phyloP scores from a whole-genome alignment of 2,113 vertebrate species.

The Hystrix cristata region DNA sequence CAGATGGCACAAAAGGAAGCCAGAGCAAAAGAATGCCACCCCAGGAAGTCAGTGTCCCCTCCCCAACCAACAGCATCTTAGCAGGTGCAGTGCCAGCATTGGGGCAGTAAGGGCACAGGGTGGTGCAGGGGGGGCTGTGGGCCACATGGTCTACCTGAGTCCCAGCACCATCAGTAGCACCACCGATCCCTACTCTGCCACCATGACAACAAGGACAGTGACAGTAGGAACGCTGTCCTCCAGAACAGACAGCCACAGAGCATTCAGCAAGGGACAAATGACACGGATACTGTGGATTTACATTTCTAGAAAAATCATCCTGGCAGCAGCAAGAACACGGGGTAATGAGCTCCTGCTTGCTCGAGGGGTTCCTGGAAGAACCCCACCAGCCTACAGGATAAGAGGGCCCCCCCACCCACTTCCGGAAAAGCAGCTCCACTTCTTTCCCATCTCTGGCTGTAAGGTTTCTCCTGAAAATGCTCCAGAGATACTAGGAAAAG shows the following conservation, averaged over 20 bases:
- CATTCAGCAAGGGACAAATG: background rate
- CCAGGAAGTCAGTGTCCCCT: background rate
- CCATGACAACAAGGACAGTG: background rate
- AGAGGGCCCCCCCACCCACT: background rate
- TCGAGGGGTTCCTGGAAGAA: background rate
- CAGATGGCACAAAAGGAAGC: background rate
- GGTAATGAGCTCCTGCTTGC: background rate
- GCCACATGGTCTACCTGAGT: background rate
- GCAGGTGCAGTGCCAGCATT: background rate
- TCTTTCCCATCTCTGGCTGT: background rate
- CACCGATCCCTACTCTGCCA: background rate
- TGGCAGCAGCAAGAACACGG: background rate
- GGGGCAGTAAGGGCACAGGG: background rate
- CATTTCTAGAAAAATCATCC: constrained; percentile 8
- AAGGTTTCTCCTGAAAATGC: background rate
- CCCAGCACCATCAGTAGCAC: background rate
- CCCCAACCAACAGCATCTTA: background rate
- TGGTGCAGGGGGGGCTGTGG: too few species aligned
- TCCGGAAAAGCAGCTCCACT: background rate
- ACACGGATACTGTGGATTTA: background rate
- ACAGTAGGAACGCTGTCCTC: background rate
- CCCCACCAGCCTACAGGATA: background rate
- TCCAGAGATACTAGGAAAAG: background rate
- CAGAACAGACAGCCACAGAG: background rate
- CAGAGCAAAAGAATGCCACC: background rate